Base-by-base conservation (phyloP, 1,140 invertebrate species). In the Drosophila ercepeae region DNA sequence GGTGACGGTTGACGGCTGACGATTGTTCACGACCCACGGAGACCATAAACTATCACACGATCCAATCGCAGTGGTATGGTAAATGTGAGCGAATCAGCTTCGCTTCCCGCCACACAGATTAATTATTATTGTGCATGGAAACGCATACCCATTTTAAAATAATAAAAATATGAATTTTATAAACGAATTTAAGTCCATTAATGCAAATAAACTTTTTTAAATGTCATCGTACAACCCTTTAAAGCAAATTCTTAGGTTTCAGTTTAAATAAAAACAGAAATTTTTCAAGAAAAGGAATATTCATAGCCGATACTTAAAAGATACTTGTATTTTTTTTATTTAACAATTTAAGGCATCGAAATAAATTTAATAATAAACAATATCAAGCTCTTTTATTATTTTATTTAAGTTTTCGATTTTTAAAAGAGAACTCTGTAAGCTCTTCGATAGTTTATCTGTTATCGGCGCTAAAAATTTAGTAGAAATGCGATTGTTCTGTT, bases 11-110 rank as follows among this genome's bases (percentile, higher is more conserved):
- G 70, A 64, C 70, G 70, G 53, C n/a, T n/a, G 21, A 21, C 21
- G 21, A 4, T 75, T 48, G 48, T 73, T 57, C 70, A 73, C 70
- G 69, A 68, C 60, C 60, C 60, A 60, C 41, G 27, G 51, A 54
- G 49, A 36, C 50, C 50, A 75, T 75, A 78, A 74, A 65, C 41
- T 36, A 44, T 7, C 36, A 42, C 63, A 71, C 41, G 45, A 67
- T 57, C 46, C 70, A 60, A 68, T 54, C 49, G 78, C 59, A 58
- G n/a, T n/a, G n/a, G n/a, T n/a, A 46, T 53, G 51, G 32, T 55
- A 48, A 50, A 60, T 51, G 42, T 39, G 55, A 46, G 42, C 21
- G 46, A 45, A 53, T 64, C 58, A 71, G 44, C 61, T 39, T 34
- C 8, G 41, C 19, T 60, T 19, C 16, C 8, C 41, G 1, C 1